Percentiles rank a stretch among this genome's conserved stretches.
phyloP scores from a whole-genome alignment of 2,888 invertebrate species.

The Dioctria rufipes region DNA sequence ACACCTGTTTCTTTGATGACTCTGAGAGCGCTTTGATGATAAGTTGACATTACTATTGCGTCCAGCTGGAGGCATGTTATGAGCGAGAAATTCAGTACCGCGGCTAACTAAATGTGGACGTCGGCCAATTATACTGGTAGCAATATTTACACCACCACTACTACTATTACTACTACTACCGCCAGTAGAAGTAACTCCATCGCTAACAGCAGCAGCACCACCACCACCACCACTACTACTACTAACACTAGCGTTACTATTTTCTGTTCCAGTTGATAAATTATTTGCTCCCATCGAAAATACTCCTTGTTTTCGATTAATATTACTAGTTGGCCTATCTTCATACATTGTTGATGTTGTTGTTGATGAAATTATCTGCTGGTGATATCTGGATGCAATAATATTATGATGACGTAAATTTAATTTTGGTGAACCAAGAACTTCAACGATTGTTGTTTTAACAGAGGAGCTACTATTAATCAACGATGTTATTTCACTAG shows the following conservation, averaged over 20 bases:
- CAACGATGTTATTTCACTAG: slow-evolving; percentile 27
- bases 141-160: background rate
- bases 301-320: slow-evolving; percentile 31
- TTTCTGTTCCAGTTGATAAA: background rate
- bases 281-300: background rate
- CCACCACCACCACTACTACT: slow-evolving; percentile 41
- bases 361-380: slow-evolving; percentile 7
- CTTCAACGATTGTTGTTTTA: slow-evolving; percentile 45
- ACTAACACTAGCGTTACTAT: background rate
- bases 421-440: slow-evolving; percentile 21
- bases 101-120: slow-evolving; percentile 59
- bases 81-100: slow-evolving; percentile 60
- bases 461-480: slow-evolving; percentile 6
- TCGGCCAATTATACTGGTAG: slow-evolving; percentile 30
- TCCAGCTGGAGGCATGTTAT: slow-evolving; percentile 55
- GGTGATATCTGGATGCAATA: slow-evolving; percentile 6
- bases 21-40: slow-evolving; percentile 52
- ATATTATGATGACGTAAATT: slow-evolving; percentile 30
- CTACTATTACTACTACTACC: background rate
- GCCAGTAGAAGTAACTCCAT: background rate
- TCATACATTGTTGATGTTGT: slow-evolving; percentile 38
- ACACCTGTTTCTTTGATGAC: slow-evolving; percentile 56
- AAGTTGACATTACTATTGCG: slow-evolving; percentile 54
- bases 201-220: slow-evolving; percentile 26
- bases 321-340: slow-evolving; percentile 11